Conservation (phyloP, 2,797 vertebrate species). For the Sebastes nivosus region DNA sequence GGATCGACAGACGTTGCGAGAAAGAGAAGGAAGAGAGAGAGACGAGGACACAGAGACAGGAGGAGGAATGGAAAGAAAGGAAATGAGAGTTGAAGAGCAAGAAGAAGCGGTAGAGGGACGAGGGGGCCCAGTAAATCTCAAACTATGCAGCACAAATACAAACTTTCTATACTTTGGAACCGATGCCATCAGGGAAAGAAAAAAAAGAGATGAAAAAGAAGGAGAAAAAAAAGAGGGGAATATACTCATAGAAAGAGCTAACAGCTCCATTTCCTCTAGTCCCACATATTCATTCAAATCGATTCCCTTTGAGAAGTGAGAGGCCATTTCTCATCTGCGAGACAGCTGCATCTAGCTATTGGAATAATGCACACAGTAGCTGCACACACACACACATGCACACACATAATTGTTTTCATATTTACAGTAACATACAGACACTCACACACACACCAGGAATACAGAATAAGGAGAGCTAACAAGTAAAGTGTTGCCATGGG, state of each 20-base stretch:
- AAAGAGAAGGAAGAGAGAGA: not conserved
- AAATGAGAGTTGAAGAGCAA: not conserved
- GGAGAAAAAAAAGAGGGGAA: not conserved
- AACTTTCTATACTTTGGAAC: slow-evolving; percentile 19
- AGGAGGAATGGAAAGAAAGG: not conserved
- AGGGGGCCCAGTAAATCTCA: not conserved
- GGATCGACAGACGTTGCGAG: not conserved
- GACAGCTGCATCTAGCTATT: slow-evolving; percentile 58
- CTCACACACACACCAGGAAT: not conserved
- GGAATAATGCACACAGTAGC: slow-evolving; percentile 35
- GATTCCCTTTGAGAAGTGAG: slow-evolving; percentile 67
- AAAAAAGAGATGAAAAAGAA: not conserved
- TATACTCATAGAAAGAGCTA: slow-evolving; percentile 37
- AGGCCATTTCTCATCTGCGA: slow-evolving; percentile 69
- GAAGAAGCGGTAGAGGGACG: not conserved
- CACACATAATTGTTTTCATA: slow-evolving; percentile 15
- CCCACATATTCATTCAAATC: slow-evolving; percentile 67
- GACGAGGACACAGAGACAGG: not conserved
- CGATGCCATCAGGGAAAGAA: slow-evolving; percentile 7
- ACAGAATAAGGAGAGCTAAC: slow-evolving; percentile 21
- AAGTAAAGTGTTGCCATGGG: slow-evolving; percentile 52
- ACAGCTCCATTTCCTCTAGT: slow-evolving; percentile 59
- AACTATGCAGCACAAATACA: slow-evolving; percentile 10
- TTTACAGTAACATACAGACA: slow-evolving; percentile 12
- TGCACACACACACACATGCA: not conserved